Evolutionary conservation across 2,888 invertebrate genomes (phyloP).

Genomic region (Drosophila villosipedis): DNA sequence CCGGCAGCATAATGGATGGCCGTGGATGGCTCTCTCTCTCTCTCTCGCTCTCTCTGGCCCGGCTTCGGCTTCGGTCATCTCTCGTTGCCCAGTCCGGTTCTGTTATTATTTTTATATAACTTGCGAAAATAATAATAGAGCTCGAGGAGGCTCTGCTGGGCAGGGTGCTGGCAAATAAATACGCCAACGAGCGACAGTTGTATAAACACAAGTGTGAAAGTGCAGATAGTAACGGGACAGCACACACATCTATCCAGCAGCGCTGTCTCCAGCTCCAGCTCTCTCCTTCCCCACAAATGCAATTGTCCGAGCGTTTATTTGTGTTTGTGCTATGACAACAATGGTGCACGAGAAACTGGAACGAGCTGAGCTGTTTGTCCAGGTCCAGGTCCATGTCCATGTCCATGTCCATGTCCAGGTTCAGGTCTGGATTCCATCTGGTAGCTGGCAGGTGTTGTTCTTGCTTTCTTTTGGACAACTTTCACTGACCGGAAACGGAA

Average conservation of each 20-base stretch:
- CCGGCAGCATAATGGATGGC: conserved; percentile 83
- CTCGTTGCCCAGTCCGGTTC: conserved; percentile 9
- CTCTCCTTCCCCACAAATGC: conserved; percentile 37
- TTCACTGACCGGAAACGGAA: conserved; percentile 80
- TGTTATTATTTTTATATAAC: conserved; percentile 82
- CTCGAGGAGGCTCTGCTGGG: conserved; percentile 28
- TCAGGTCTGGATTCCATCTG: conserved; percentile 23
- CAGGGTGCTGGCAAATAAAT: conserved; percentile 55
- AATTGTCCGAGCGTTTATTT: conserved; percentile 67
- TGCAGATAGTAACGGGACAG: conserved; percentile 69
- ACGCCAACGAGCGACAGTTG: conserved; percentile 74
- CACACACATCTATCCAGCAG: conserved; percentile 17
- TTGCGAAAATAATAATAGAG: conserved; percentile 81
- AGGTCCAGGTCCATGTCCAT: neutral
- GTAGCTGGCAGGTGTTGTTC: conserved; percentile 58
- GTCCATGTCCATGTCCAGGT: neutral
- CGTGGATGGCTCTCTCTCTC: conserved; percentile 29
- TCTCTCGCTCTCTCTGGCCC: conserved; percentile 7
- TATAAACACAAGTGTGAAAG: conserved; percentile 81
- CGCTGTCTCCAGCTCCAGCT: conserved; percentile 18
- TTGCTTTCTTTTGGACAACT: conserved; percentile 70
- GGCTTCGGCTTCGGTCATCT: conserved; percentile 25
- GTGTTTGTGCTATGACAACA: conserved; percentile 73
- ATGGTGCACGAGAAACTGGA: conserved; percentile 28
- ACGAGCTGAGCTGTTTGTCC: conserved; percentile 31